These are phyloP conservation scores for Hirtodrosophila duncani DNA, from an alignment of 2,888 invertebrate genomes.

Conservation along the genomic window DNA sequence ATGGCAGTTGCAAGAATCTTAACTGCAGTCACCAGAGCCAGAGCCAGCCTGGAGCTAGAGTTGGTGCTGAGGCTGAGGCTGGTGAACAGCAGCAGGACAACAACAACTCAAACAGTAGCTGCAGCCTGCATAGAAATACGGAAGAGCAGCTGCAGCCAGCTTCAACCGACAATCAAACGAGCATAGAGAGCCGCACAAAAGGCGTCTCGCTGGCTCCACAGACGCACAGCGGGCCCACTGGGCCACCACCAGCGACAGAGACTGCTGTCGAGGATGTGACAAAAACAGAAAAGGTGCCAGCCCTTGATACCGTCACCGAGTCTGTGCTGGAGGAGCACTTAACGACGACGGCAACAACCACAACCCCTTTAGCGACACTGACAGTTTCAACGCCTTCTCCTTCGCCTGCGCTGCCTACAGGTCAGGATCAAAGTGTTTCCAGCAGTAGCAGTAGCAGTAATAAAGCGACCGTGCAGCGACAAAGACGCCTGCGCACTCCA, in stretches of 20 bases:
- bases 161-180: constrained; percentile 65
- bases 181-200: constrained; percentile 78
- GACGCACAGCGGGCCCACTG: constrained; percentile 79
- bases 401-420: constrained; percentile 4
- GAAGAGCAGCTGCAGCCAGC: constrained; percentile 2
- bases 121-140: constrained; percentile 31
- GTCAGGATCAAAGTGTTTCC: constrained; percentile 54
- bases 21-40: constrained; percentile 59
- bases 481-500: constrained; percentile 87
- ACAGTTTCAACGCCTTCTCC: constrained; percentile 10
- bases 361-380: constrained; percentile 8
- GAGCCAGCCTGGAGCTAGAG: constrained; percentile 12
- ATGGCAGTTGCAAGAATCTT: constrained; percentile 66
- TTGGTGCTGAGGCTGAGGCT: too few relatives aligned
- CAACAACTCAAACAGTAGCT: constrained; percentile 54
- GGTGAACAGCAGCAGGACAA: constrained; percentile 51
- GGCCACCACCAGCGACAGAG: constrained; percentile 71
- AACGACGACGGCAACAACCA: constrained; percentile 11
- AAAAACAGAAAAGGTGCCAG: constrained; percentile 32
- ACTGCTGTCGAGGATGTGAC: constrained; percentile 4
- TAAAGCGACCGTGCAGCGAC: constrained; percentile 82
- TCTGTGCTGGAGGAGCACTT: constrained; percentile 24
- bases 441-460: constrained; percentile 77
- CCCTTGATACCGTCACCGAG: constrained; percentile 49
- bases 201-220: constrained; percentile 78